Evolutionary conservation across 1,140 invertebrate genomes (phyloP), one percentile per base, ranked within the genome.

Genomic region (Coelopa frigida): DNA sequence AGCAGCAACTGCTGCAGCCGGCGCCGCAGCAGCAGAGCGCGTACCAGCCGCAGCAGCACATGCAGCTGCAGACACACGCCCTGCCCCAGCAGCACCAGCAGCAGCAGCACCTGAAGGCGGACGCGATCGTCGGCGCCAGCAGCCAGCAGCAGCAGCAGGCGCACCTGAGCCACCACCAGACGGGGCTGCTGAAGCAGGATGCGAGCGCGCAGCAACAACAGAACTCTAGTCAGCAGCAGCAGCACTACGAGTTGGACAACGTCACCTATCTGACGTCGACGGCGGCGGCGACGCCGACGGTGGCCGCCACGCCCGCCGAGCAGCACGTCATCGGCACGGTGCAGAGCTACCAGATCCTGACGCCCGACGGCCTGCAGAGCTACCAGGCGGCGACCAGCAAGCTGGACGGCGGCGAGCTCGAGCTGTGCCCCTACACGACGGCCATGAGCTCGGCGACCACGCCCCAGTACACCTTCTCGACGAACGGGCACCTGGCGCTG

Each of bases 241-340:
- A 53, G 20, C 63, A 63, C 44, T 63, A 66, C 29, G 59, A 66
- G 40, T 26, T 66, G 27, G 63, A 66, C 22, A 66, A 66, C 50
- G 63, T 66, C 14, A 53, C 59, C 10, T 66, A 66, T 54, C 48
- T 66, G 12, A 63, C 63, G 2, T 58, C 58, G 20, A 49, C 53
- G 7, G 57, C 58, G n/a, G 59, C 59, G 7, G 55, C 61, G 17
- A 58, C 59, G 18, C 44, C 59, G 8, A 32, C 54, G 32, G 27
- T 53, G 10, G 43, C 48, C 11, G 54, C 51, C 8, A 40, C 44
- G 23, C n/a, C n/a, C n/a, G 14, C 27, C 8, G 59, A 61, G 18
- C 59, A 62, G 32, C 63, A 66, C 43, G 63, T 67, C 14, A 67
- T 67, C 33, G 63, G 63, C 33, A 67, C 63, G 12, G 63, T 67